Evolutionary conservation across 64 coral and sea anemone genomes (phyloP), one percentile per base, ranked within the genome.

Genomic region (Montipora sp.): DNA sequence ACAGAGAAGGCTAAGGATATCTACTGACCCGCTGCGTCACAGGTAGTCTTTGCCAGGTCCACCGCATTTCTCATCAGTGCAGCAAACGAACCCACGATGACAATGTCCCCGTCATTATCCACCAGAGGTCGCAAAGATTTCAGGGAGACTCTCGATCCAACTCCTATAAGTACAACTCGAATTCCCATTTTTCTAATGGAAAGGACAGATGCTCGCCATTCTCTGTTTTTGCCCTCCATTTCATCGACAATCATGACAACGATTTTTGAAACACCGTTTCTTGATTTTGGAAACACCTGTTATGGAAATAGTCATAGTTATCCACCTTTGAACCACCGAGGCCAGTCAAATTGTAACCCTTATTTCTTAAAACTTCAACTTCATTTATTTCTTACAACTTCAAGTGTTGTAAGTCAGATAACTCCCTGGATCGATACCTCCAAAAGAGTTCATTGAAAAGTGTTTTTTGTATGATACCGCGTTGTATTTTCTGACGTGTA

Each of bases 131-230:
- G 59, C 3, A 87, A 78, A 12, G 84, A 65, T 53, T 24, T 7
- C 46, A 19, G 49, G 0, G 23, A 49, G 44, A 80, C 4, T 12
- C 65, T 20, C 1, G 65, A 14, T 3, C 91, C 91, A 87, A 93
- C 61, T 4, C 91, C 83, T 9, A 93, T 36, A 24, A 88, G 83
- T 19, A 93, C 24, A 44, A 93, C 65, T 14, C 63, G 84, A 7
- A 93, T 61, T 16, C 91, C 91, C 53, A 60, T 46, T 16, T 57
- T 74, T 23, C 75, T 80, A 66, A 93, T 22, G 21, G 84, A 72
- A 15, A 85, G 44, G 22, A 85, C 36, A 85, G 63, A 51, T 9
- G 45, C 47, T 49, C 19, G 45, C 63, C 61, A 85, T 47, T 46
- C 44, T 49, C 18, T n/a, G 11, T 85, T 72, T 71, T 71, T 72